Evolutionary conservation across 1,140 invertebrate genomes (phyloP).

Genomic region (Globodera rostochiensis): DNA sequence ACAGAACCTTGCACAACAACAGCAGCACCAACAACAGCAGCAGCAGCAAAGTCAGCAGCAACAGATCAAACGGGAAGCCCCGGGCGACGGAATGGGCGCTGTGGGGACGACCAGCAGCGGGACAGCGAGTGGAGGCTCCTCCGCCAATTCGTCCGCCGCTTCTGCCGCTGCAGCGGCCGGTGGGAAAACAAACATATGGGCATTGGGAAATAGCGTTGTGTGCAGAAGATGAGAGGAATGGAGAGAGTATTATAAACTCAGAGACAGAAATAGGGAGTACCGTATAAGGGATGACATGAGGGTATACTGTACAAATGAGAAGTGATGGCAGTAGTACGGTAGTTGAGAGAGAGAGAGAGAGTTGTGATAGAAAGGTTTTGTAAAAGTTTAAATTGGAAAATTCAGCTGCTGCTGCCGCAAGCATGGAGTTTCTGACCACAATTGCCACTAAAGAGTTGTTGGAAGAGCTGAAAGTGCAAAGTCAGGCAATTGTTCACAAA

Average conservation of each 20-base stretch:
- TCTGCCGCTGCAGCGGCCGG: slow-evolving; percentile 29
- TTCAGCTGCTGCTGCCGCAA: slow-evolving; percentile 20
- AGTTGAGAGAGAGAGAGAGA: not conserved
- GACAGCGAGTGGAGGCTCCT: not conserved
- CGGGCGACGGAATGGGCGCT: slow-evolving; percentile 5
- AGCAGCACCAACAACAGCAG: slow-evolving; percentile 19
- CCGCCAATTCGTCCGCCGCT: slow-evolving; percentile 12
- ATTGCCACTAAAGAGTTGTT: slow-evolving; percentile 23
- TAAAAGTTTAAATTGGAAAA: not conserved
- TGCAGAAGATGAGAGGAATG: not conserved
- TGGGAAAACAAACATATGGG: slow-evolving; percentile 6
- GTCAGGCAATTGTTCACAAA: slow-evolving; percentile 31
- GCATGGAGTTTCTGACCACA: slow-evolving; percentile 26
- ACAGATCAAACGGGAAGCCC: slow-evolving; percentile 19
- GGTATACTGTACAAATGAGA: no score
- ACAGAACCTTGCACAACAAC: slow-evolving; percentile 22
- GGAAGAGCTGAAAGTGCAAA: slow-evolving; percentile 30
- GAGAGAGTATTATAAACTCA: not conserved
- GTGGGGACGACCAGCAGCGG: not conserved
- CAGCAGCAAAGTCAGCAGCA: slow-evolving; percentile 10
- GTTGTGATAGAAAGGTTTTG: not conserved
- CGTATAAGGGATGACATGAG: not conserved
- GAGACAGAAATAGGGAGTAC: not conserved
- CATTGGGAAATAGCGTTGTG: not conserved
- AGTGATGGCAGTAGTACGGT: not conserved